phyloP scores from a whole-genome alignment of 1,140 invertebrate genomes.

The Aricia agestis region DNA sequence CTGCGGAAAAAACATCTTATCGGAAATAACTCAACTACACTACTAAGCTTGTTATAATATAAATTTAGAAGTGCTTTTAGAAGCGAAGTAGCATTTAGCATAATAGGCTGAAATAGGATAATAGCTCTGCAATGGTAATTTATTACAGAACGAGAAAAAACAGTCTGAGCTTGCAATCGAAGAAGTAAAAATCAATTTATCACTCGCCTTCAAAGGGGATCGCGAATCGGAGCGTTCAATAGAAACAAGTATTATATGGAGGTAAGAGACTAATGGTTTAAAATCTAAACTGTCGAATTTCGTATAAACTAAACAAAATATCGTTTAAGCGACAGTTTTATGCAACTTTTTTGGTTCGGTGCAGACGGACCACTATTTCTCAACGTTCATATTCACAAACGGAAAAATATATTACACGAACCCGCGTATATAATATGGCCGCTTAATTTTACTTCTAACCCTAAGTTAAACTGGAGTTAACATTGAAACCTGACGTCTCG shows the following conservation, averaged over 20 bases:
- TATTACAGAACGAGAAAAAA: background rate
- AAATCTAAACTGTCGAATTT: background rate
- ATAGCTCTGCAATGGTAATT: background rate
- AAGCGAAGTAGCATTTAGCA: too few relatives aligned
- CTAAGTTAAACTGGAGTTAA: too few relatives aligned
- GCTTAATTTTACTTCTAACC: too few relatives aligned
- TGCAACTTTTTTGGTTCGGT: background rate
- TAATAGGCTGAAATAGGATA: too few relatives aligned
- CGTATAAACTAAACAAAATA: conserved; percentile 9
- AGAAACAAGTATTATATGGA: conserved; percentile 19
- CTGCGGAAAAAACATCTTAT: too few relatives aligned
- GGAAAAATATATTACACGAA: too few relatives aligned
- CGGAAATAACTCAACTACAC: too few relatives aligned
- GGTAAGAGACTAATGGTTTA: conserved; percentile 19
- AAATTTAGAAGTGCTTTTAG: too few relatives aligned
- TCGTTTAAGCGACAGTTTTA: background rate
- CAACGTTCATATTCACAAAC: too few relatives aligned
- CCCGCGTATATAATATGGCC: too few relatives aligned
- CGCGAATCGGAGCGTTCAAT: conserved; percentile 21
- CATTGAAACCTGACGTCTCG: too few relatives aligned
- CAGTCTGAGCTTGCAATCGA: background rate
- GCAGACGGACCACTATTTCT: background rate
- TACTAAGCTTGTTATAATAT: too few relatives aligned
- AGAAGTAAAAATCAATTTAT: conserved; percentile 6
- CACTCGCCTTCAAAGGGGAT: background rate